These are phyloP conservation scores for Danionella cerebrum DNA, from an alignment of 2,113 vertebrate genomes.

Conservation along the genomic window DNA sequence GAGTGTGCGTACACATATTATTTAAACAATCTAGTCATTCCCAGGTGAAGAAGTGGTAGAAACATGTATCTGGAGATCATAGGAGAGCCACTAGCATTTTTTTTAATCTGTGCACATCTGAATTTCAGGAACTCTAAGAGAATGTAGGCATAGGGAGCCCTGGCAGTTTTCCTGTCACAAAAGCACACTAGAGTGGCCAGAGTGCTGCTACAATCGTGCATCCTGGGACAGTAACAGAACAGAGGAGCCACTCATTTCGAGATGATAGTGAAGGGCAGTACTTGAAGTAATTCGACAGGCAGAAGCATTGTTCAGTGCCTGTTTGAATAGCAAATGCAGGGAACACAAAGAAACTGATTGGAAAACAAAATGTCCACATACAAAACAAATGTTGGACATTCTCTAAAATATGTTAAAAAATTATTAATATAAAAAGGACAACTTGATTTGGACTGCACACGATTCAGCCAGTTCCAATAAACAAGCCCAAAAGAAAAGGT, in stretches of 20 bases:
- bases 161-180: conserved; percentile 9
- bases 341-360: too few species aligned
- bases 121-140: conserved; percentile 14
- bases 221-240: neutral
- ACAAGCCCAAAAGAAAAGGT: too few species aligned
- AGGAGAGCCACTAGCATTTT: conserved; percentile 4
- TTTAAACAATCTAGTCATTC: conserved; percentile 29
- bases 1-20: too few species aligned
- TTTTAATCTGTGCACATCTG: neutral
- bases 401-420: too few species aligned
- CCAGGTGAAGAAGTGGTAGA: neutral
- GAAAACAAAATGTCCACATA: too few species aligned
- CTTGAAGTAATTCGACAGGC: neutral
- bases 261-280: neutral
- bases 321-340: too few species aligned
- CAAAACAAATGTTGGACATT: too few species aligned
- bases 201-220: neutral
- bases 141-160: conserved; percentile 4
- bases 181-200: neutral
- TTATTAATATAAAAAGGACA: too few species aligned
- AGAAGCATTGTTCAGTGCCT: neutral
- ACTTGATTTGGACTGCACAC: too few species aligned
- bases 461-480: too few species aligned
- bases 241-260: neutral
- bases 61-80: conserved; percentile 1